These are phyloP conservation scores for Magallana ariakensis DNA, from an alignment of 1,140 invertebrate genomes.

Conservation along the genomic window DNA sequence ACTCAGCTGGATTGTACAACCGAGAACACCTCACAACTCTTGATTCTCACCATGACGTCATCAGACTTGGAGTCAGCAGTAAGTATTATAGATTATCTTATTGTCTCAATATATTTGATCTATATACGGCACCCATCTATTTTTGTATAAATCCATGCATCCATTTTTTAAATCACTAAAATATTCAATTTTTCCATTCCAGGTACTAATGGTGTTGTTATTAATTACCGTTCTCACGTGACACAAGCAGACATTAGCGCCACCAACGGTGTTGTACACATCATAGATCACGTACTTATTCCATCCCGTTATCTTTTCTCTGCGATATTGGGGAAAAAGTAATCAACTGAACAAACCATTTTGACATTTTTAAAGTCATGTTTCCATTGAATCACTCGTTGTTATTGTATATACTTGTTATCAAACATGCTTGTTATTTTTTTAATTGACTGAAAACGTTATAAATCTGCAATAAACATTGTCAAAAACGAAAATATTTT, in stretches of 20 bases:
- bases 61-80: slow-evolving; percentile 19
- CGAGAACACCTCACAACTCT: slow-evolving; percentile 52
- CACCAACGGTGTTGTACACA: slow-evolving; percentile 91
- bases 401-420: neutral
- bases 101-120: too few relatives aligned
- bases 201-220: neutral
- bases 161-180: too few relatives aligned
- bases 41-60: slow-evolving; percentile 49
- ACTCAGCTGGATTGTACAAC: slow-evolving; percentile 60
- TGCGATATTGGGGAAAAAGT: slow-evolving; percentile 44
- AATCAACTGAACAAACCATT: slow-evolving; percentile 23
- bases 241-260: slow-evolving; percentile 88
- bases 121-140: too few relatives aligned
- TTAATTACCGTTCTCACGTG: slow-evolving; percentile 86
- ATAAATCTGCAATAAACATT: too few relatives aligned
- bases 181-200: slow-evolving; percentile 18
- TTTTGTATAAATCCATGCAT: too few relatives aligned
- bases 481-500: too few relatives aligned
- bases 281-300: slow-evolving; percentile 92
- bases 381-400: neutral
- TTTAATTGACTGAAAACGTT: too few relatives aligned
- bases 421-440: neutral
- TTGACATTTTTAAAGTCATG: neutral
- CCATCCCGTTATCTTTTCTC: slow-evolving; percentile 77
- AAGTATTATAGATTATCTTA: neutral